phyloP scores from a whole-genome alignment of 1,140 invertebrate species.

The Zaprionus vittiger region DNA sequence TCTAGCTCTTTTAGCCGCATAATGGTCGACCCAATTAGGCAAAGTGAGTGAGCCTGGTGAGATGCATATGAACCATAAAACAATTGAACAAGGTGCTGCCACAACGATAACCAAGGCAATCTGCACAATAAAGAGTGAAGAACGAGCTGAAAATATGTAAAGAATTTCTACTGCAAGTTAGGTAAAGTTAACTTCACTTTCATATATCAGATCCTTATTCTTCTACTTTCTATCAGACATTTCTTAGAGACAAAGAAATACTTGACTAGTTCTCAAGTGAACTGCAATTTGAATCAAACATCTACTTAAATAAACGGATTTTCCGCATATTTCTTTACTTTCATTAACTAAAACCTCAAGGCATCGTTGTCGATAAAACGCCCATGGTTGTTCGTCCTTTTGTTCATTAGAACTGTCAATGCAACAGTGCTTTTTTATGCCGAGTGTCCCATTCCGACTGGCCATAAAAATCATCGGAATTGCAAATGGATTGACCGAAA shows the following conservation, averaged over 20 bases:
- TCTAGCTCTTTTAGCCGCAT: slow-evolving; percentile 23
- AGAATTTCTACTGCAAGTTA: no score
- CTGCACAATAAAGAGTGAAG: slow-evolving; percentile 14
- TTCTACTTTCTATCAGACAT: no score
- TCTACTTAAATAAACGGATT: not conserved
- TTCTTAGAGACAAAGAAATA: no score
- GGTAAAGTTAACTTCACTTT: no score
- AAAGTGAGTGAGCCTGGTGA: slow-evolving; percentile 72
- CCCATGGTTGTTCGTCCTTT: slow-evolving; percentile 53
- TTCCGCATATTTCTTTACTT: not conserved
- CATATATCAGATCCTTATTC: no score
- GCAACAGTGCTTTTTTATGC: slow-evolving; percentile 61
- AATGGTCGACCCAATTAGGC: slow-evolving; percentile 81
- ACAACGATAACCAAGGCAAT: slow-evolving; percentile 62
- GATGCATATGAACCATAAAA: slow-evolving; percentile 82
- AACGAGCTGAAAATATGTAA: not conserved
- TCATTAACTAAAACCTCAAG: slow-evolving; percentile 31
- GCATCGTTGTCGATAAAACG: slow-evolving; percentile 47
- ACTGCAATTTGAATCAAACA: no score
- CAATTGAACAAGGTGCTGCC: slow-evolving; percentile 77
- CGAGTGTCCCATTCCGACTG: slow-evolving; percentile 19
- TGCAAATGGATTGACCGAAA: slow-evolving; percentile 72
- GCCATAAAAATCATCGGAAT: slow-evolving; percentile 75
- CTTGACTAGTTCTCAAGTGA: no score
- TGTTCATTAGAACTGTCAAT: slow-evolving; percentile 80